Conservation (phyloP, 2,888 invertebrate genomes). For the Lamproptera curius region DNA sequence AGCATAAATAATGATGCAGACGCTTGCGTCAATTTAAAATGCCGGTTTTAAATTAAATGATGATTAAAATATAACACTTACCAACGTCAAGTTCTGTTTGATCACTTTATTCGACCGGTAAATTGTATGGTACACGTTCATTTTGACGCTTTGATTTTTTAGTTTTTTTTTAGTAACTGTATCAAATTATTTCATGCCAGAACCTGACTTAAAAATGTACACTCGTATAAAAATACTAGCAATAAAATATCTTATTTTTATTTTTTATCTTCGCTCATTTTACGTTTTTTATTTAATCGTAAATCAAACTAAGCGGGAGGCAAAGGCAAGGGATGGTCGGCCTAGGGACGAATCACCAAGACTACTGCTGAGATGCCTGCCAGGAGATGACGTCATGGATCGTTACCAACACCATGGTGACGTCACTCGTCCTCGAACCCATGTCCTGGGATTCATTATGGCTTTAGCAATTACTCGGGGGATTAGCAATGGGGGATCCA, state of each 20-base stretch:
- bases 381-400: slow-evolving; percentile 62
- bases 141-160: slow-evolving; percentile 34
- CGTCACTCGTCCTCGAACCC: slow-evolving; percentile 57
- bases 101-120: slow-evolving; percentile 42
- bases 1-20: no score
- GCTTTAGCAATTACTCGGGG: slow-evolving; percentile 36
- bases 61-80: slow-evolving; percentile 34
- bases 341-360: slow-evolving; percentile 39
- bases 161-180: no score
- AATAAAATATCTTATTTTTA: no score
- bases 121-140: slow-evolving; percentile 60
- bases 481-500: slow-evolving; percentile 21
- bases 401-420: slow-evolving; percentile 60
- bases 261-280: no score
- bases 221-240: background rate
- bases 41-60: no score
- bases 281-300: no score
- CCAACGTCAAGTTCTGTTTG: slow-evolving; percentile 48
- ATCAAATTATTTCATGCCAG: no score
- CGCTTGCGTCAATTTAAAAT: no score
- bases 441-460: slow-evolving; percentile 39
- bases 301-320: slow-evolving; percentile 25
- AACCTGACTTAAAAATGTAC: background rate
- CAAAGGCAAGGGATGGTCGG: slow-evolving; percentile 49
- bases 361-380: slow-evolving; percentile 51